Evolutionary conservation across 1,140 invertebrate genomes (phyloP), one percentile per base, ranked within the genome.

Genomic region (Cyrtorhinus lividipennis): DNA sequence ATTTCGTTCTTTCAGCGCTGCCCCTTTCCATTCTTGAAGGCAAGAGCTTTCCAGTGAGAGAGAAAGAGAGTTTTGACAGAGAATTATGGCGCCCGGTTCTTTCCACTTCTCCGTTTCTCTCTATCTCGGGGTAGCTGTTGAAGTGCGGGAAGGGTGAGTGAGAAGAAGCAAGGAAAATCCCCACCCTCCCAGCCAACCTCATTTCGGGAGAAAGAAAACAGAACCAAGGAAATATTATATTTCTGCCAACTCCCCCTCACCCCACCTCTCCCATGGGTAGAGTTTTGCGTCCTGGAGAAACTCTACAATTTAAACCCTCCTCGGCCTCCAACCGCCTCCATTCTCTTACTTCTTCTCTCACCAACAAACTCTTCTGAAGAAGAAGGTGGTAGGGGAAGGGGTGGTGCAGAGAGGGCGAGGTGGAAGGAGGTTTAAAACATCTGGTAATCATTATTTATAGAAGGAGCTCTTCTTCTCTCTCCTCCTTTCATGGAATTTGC

Each of bases 401-500:
- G 48, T 8, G 48, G 20, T 12, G 48, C 20, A 8, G 48, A 8
- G 8, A n/a, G 56, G 20, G 25, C 18, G 24, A 25, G 25, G 56
- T n/a, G n/a, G n/a, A 24, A 24, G 56, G 25, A 22, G 56, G 18
- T 58, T 58, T 58, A 58, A 53, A 53, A 58, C 56, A 58, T 58
- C 56, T 58, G 56, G 56, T 58, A 58, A 58, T 58, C 56, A 58
- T 58, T 58, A 58, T 58, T 58, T 58, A 58, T 58, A 58, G 56
- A 58, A 58, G 56, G 25, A 22, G 3, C 56, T 26, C 18, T 18
- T 18, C 56, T 22, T 58, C 25, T 58, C 18, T 12, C 8, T 24
- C 18, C 56, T 58, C 56, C 56, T 58, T 58, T 58, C 56, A 58
- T 24, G 56, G 56, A 58, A 58, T 58, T 58, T 58, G 56, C 56